Conservation (phyloP, 2,797 vertebrate species). For the Lepus townsendii region DNA sequence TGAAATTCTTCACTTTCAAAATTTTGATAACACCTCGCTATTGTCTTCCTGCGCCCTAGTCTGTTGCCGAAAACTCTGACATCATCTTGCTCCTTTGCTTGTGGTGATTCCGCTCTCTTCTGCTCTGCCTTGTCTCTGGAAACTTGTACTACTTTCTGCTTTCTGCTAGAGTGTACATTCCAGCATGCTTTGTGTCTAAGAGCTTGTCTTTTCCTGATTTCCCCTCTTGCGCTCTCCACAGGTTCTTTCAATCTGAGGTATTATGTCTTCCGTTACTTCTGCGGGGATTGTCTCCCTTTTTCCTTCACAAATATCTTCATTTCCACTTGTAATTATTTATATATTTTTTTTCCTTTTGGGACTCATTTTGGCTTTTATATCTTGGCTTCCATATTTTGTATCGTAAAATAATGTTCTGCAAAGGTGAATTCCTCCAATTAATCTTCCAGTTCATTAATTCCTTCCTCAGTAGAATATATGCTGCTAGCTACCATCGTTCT, state of each 20-base stretch:
- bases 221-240: neutral
- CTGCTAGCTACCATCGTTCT: neutral
- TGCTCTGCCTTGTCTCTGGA: neutral
- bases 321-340: neutral
- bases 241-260: neutral
- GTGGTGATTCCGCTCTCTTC: neutral
- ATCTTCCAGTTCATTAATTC: neutral
- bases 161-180: constrained; percentile 23
- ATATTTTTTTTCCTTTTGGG: neutral
- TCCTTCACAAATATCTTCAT: constrained; percentile 36
- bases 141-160: constrained; percentile 41
- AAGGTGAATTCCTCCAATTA: constrained; percentile 27
- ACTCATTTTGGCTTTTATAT: constrained; percentile 28
- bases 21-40: neutral
- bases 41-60: neutral
- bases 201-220: neutral
- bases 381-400: constrained; percentile 21
- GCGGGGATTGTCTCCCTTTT: neutral
- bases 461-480: neutral
- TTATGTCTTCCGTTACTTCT: constrained; percentile 52
- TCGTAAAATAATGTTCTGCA: constrained; percentile 45
- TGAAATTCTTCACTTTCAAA: constrained; percentile 16
- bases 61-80: constrained; percentile 5
- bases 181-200: neutral
- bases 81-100: neutral